A percentile compares a stretch with the other conserved stretches of the same genome.
Evolutionary conservation across 2,888 invertebrate species (phyloP).

Genomic region (Tenthredo distinguenda): DNA sequence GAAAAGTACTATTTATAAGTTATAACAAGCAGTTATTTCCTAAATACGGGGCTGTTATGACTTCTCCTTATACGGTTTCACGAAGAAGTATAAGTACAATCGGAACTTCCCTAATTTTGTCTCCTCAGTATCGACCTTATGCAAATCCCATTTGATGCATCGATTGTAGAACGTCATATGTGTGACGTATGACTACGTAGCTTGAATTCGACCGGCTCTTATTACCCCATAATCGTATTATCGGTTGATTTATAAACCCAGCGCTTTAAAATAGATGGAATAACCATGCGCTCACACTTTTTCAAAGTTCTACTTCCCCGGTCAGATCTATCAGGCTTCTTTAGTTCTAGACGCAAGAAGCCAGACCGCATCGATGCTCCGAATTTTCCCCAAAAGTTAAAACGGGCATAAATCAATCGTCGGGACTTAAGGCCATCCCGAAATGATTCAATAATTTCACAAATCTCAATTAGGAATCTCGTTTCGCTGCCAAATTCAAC

Average conservation of each 20-base stretch:
- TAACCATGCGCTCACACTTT: neutral
- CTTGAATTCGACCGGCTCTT: neutral
- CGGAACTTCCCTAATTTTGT: neutral
- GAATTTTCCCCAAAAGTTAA: too few species aligned
- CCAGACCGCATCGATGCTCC: too few species aligned
- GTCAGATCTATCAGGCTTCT: neutral
- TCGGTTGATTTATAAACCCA: neutral
- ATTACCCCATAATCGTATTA: slow-evolving; percentile 25
- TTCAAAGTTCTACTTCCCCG: neutral
- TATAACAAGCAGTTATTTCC: neutral
- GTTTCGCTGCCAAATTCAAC: neutral
- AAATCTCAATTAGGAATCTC: neutral
- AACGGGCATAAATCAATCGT: too few species aligned
- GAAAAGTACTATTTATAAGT: neutral
- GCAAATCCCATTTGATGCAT: slow-evolving; percentile 4
- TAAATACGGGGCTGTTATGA: neutral
- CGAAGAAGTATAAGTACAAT: slow-evolving; percentile 16
- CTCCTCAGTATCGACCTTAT: neutral
- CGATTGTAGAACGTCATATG: slow-evolving; percentile 18
- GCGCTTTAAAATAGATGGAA: neutral
- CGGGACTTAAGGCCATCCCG: too few species aligned
- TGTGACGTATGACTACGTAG: neutral
- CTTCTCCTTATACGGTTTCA: neutral
- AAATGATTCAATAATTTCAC: neutral
- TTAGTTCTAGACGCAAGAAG: too few species aligned